Conservation (phyloP, 2,888 invertebrate species). For the Molorchus minor region DNA sequence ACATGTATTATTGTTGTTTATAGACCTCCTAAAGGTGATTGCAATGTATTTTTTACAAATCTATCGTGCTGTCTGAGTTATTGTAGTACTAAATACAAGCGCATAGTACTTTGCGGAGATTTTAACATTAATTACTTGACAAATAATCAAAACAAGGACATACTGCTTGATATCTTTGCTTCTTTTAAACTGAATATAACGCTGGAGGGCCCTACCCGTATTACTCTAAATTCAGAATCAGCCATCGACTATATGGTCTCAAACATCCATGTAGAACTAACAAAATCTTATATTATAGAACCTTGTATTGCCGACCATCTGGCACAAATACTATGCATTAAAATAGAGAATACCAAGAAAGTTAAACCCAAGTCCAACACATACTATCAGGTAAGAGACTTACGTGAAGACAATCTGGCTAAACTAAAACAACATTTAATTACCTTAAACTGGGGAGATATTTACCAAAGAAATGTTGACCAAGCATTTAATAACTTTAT, state of each 20-base stretch:
- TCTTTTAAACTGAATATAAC: not conserved
- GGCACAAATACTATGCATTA: not conserved
- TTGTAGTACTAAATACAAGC: not conserved
- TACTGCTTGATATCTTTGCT: not conserved
- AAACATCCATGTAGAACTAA: not conserved
- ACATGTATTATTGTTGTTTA: not conserved
- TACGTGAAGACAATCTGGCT: not conserved
- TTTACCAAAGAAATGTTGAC: not conserved
- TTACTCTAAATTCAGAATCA: not conserved
- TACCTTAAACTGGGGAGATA: not conserved
- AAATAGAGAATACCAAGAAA: not conserved
- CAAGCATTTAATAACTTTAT: not conserved
- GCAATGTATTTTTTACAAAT: not conserved
- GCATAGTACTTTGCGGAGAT: not conserved
- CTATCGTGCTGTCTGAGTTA: not conserved
- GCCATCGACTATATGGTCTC: not conserved
- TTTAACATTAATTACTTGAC: constrained; percentile 1
- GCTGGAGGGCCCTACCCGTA: not conserved
- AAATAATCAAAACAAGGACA: not conserved
- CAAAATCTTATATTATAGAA: not conserved
- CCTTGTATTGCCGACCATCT: not conserved
- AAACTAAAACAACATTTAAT: not conserved
- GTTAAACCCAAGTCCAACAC: not conserved
- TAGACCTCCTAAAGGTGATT: not conserved
- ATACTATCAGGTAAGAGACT: not conserved